Evolutionary conservation across 2,797 vertebrate species (phyloP), one percentile per base, ranked within the genome.

Genomic region (Oreortyx pictus): DNA sequence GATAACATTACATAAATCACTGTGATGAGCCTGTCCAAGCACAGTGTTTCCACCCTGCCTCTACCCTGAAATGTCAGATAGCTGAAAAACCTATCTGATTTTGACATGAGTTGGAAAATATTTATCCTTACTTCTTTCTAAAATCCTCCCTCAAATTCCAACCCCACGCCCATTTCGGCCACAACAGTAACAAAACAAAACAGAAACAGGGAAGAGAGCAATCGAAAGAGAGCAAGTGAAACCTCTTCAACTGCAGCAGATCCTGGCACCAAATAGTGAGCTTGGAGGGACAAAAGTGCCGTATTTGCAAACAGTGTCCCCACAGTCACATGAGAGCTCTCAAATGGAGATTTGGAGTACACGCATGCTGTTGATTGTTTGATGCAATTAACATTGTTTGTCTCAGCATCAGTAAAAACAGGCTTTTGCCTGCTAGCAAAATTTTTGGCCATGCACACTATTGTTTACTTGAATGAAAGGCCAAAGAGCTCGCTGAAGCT

Each of bases 381-480:
- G 71, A 86, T n/a, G 31, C 8, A 87, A 93, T 94, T 88, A 92
- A 76, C 62, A 43, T 5, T 25, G 65, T 87, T 91, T 90, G 90
- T 60, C 33, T 89, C 94, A 83, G 47, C 71, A 81, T 61, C 85
- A 82, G 56, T 67, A 86, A 79, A 94, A 95, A 35, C 73, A 83
- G 70, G 46, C 50, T 90, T 93, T 82, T 88, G 64, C 81, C 92
- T 83, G 56, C 62, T 73, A 89, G 72, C 75, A 71, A 62, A 35
- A 62, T 75, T 90, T 93, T 41, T 84, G 54, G 68, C 73, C 85
- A 37, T 46, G 41, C 59, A 75, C 85, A 20, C 73, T 64, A 81
- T 52, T 90, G 88, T 90, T 93, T 75, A 72, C 24, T 93, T 56
- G 70, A 94, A 92, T 27, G 24, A 86, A 90, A 86, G 52, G 79